Evolutionary conservation across 2,113 vertebrate genomes (phyloP).

Genomic region (Vulpes vulpes): DNA sequence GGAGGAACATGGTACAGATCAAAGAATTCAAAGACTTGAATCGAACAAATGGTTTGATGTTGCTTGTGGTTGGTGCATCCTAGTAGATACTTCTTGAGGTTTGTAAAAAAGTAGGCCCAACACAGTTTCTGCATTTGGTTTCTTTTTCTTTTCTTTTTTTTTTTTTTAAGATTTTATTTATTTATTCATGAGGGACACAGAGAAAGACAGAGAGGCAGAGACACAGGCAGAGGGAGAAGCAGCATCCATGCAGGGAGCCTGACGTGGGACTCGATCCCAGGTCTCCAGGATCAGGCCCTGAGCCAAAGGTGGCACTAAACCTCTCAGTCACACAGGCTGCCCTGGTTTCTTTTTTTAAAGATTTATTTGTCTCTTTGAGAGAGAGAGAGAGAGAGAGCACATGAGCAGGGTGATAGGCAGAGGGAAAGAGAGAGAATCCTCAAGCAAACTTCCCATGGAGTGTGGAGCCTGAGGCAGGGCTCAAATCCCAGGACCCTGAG

Average conservation of each 20-base stretch:
- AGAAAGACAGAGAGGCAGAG: background rate
- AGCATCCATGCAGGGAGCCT: background rate
- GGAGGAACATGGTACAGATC: background rate
- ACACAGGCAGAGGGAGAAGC: background rate
- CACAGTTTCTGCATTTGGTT: background rate
- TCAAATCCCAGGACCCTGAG: too few relatives aligned
- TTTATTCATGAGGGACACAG: background rate
- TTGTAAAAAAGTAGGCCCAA: background rate
- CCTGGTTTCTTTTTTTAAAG: too few relatives aligned
- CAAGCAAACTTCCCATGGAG: too few relatives aligned
- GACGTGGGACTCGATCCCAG: background rate
- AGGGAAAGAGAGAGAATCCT: too few relatives aligned
- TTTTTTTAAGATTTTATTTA: background rate
- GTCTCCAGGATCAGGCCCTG: background rate
- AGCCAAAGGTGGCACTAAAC: too few relatives aligned
- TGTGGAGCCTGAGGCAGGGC: too few relatives aligned
- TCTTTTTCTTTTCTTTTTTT: background rate
- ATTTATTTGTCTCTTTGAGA: too few relatives aligned
- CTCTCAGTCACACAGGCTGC: too few relatives aligned
- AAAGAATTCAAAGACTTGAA: constrained; percentile 1
- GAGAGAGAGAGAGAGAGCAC: too few relatives aligned
- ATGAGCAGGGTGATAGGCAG: too few relatives aligned
- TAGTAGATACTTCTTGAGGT: background rate
- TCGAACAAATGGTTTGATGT: background rate
- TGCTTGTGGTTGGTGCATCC: background rate